These are phyloP conservation scores for Alaudala cheleensis DNA, from an alignment of 2,113 vertebrate genomes.

Conservation along the genomic window DNA sequence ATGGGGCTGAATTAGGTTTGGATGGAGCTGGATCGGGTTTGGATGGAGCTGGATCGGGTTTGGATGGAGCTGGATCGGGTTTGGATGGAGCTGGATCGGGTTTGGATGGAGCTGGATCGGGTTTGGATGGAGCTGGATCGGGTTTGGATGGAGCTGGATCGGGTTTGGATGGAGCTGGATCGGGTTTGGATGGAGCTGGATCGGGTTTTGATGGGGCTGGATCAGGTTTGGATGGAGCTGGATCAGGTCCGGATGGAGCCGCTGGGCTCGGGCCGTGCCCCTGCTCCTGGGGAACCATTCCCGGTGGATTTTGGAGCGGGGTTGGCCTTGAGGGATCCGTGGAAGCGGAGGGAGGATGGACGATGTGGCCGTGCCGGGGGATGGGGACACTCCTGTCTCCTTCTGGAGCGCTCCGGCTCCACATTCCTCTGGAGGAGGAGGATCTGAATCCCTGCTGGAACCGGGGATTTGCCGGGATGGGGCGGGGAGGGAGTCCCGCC, in stretches of 20 bases:
- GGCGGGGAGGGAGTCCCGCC: rapidly evolving
- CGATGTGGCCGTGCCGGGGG: rapidly evolving
- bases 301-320: not conserved
- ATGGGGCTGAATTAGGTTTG: not conserved
- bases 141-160: too few relatives aligned
- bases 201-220: too few relatives aligned
- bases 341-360: not conserved
- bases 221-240: too few relatives aligned
- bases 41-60: too few relatives aligned
- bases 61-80: too few relatives aligned
- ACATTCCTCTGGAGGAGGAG: rapidly evolving
- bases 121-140: too few relatives aligned
- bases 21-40: too few relatives aligned
- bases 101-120: too few relatives aligned
- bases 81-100: too few relatives aligned
- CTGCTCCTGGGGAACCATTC: not conserved
- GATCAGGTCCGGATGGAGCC: not conserved
- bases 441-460: rapidly evolving
- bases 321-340: rapidly evolving
- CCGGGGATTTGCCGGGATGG: not conserved
- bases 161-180: too few relatives aligned
- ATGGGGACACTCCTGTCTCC: not conserved
- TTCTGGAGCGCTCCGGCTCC: not conserved
- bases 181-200: too few relatives aligned
- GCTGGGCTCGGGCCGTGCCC: rapidly evolving